Percentiles rank a stretch among this genome's conserved stretches.
These are phyloP conservation scores for Heliconius congener DNA, from an alignment of 1,140 invertebrate genomes.

Conservation along the genomic window DNA sequence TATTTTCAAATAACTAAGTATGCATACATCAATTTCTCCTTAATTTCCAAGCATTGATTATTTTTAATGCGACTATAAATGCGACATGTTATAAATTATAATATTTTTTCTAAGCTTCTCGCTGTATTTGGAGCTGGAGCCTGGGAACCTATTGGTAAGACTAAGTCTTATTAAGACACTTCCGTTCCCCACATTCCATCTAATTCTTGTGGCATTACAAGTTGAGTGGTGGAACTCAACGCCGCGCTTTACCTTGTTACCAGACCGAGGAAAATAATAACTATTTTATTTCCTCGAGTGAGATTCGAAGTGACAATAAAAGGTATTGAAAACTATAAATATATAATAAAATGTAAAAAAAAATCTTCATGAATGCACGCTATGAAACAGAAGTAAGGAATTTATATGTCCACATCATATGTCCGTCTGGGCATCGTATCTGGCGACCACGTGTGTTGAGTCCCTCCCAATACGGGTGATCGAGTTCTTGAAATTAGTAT, in stretches of 20 bases:
- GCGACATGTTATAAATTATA: too few relatives aligned
- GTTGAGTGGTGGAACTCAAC: neutral
- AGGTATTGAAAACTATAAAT: neutral
- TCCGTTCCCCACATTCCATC: neutral
- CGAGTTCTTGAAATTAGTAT: neutral
- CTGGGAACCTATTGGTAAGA: neutral
- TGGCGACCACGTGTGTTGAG: constrained; percentile 52
- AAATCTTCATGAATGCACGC: neutral
- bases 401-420: constrained; percentile 53
- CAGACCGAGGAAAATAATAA: too few relatives aligned
- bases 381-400: constrained; percentile 28
- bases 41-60: too few relatives aligned
- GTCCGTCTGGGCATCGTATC: constrained; percentile 46
- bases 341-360: neutral
- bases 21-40: too few relatives aligned
- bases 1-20: too few relatives aligned
- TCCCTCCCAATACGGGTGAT: constrained; percentile 13
- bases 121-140: neutral
- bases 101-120: too few relatives aligned
- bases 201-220: neutral
- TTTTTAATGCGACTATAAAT: too few relatives aligned
- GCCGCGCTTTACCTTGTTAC: too few relatives aligned
- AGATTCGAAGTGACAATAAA: too few relatives aligned
- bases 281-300: too few relatives aligned
- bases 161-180: too few relatives aligned